Percentiles rank a stretch among this genome's conserved stretches.
These are phyloP conservation scores for Daktulosphaira vitifoliae DNA, from an alignment of 1,140 invertebrate genomes.

Conservation along the genomic window DNA sequence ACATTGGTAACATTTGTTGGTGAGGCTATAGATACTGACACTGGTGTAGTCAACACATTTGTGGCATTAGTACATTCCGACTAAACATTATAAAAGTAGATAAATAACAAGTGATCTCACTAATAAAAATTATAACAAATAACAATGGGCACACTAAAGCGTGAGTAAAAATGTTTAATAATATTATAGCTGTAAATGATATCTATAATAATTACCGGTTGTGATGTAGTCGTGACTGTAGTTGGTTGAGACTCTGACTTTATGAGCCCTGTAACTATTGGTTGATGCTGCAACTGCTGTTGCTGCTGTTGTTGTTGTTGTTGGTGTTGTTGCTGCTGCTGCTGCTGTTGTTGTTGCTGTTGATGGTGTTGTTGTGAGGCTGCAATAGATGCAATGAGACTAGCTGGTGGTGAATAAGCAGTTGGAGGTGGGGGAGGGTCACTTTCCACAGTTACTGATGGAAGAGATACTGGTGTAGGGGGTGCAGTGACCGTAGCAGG, in stretches of 20 bases:
- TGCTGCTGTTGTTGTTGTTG: constrained; percentile 5
- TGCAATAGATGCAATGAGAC: constrained; percentile 46
- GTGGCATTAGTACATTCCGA: constrained; percentile 37
- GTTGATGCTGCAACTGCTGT: neutral
- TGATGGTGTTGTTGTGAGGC: constrained; percentile 38
- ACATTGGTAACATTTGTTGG: constrained; percentile 37
- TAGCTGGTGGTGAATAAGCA: constrained; percentile 41
- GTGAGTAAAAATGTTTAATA: constrained; percentile 11
- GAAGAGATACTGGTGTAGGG: constrained; percentile 42
- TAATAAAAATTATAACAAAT: constrained; percentile 31
- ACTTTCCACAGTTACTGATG: constrained; percentile 46
- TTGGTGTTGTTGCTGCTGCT: neutral
- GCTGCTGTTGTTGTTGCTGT: constrained; percentile 36
- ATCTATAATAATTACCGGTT: constrained; percentile 6
- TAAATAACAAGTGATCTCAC: constrained; percentile 39
- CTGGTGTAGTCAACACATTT: constrained; percentile 37
- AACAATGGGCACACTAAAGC: constrained; percentile 37
- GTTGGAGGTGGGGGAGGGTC: constrained; percentile 45
- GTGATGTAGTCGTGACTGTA: constrained; percentile 9
- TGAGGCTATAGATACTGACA: constrained; percentile 33
- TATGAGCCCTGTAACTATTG: neutral
- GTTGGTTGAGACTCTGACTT: constrained; percentile 11
- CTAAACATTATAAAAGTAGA: constrained; percentile 38
- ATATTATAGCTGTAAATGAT: neutral
- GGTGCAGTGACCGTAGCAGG: constrained; percentile 45